These are phyloP conservation scores for Aspiorhynchus laticeps DNA, from an alignment of 2,113 vertebrate species.

Conservation along the genomic window DNA sequence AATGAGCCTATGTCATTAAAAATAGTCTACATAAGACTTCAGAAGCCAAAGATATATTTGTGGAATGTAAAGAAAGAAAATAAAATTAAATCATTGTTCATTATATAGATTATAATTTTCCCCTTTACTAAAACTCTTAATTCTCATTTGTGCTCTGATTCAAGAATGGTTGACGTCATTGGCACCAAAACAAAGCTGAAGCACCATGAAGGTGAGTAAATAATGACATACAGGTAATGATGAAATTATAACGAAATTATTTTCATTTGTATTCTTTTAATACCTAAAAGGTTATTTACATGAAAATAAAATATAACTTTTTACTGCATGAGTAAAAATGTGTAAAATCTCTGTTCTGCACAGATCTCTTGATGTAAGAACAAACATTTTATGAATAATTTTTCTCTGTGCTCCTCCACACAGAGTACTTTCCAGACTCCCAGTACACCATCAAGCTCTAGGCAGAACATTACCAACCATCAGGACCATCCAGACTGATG, in stretches of 20 bases:
- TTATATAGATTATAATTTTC: not conserved
- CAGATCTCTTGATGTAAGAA: not conserved
- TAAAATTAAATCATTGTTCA: not conserved
- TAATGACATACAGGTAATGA: not conserved
- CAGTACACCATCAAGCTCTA: conserved; percentile 7
- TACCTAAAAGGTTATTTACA: not conserved
- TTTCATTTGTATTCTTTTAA: not conserved
- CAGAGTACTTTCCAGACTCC: not conserved
- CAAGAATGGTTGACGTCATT: not conserved
- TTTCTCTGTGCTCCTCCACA: not conserved
- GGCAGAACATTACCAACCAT: conserved; percentile 7
- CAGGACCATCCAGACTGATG: not conserved
- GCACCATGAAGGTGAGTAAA: not conserved
- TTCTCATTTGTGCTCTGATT: not conserved
- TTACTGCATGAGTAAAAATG: not conserved
- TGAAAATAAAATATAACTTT: not conserved
- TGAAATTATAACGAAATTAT: not conserved
- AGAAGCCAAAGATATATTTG: not conserved
- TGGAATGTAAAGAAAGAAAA: not conserved
- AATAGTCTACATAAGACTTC: not conserved
- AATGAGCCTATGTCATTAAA: not conserved
- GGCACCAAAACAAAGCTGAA: not conserved
- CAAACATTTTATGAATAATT: not conserved
- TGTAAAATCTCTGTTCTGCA: not conserved
- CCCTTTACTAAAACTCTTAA: not conserved